Conservation (phyloP, 2,113 vertebrate species). For the Fregata magnificens region DNA sequence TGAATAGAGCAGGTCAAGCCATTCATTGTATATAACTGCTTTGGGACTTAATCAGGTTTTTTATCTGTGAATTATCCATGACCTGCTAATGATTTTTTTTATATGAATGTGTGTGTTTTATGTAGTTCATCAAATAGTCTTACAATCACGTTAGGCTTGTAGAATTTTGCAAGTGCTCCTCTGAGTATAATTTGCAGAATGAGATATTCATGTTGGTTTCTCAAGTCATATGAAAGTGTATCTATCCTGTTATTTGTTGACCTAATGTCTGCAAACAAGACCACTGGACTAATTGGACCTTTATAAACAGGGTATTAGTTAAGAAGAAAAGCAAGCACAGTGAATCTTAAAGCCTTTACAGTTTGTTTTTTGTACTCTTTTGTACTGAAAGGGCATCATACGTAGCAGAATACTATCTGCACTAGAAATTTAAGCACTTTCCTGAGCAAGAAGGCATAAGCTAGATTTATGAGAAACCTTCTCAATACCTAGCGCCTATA, state of each 20-base stretch:
- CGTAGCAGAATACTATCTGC: not conserved
- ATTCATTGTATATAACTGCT: not conserved
- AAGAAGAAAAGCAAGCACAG: not conserved
- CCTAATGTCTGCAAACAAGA: not conserved
- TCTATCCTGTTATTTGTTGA: not conserved
- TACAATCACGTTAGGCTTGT: not conserved
- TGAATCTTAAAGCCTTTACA: not conserved
- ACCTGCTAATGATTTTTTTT: slow-evolving; percentile 44
- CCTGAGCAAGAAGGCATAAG: not conserved
- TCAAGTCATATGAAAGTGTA: not conserved
- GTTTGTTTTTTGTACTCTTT: not conserved
- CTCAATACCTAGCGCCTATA: not conserved
- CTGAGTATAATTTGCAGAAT: not conserved
- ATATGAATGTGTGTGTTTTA: not conserved
- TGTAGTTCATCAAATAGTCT: slow-evolving; percentile 15
- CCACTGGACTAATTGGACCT: not conserved
- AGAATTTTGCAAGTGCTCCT: not conserved
- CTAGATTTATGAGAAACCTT: not conserved
- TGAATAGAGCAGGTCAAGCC: not conserved
- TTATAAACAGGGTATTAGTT: not conserved
- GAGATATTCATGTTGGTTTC: not conserved
- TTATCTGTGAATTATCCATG: slow-evolving; percentile 16
- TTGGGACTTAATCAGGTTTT: not conserved
- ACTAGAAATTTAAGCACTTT: not conserved
- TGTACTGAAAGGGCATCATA: not conserved